These are phyloP conservation scores for Hydrotaea diabolus DNA, from an alignment of 2,888 invertebrate species.

Conservation along the genomic window DNA sequence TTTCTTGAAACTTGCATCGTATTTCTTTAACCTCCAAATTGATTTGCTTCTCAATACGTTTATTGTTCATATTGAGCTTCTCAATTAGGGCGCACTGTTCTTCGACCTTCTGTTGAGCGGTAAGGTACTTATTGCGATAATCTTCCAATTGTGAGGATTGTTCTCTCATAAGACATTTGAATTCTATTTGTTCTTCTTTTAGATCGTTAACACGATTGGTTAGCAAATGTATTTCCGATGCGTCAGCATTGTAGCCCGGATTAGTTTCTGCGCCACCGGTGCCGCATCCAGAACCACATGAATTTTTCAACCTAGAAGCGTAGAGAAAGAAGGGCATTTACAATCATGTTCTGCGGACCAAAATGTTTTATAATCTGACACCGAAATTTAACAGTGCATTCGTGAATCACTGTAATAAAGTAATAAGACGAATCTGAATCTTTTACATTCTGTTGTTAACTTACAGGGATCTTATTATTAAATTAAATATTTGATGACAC, in stretches of 20 bases:
- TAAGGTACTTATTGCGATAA: slow-evolving; percentile 79
- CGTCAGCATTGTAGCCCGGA: slow-evolving; percentile 69
- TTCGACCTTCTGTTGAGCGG: slow-evolving; percentile 79
- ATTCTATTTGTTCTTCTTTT: slow-evolving; percentile 78
- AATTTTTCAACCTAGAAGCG: slow-evolving; percentile 74
- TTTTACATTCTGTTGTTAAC: too few relatives aligned
- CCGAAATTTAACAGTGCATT: too few relatives aligned
- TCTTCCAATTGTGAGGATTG: slow-evolving; percentile 79
- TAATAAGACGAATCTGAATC: too few relatives aligned
- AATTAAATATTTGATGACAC: too few relatives aligned
- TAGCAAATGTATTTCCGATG: slow-evolving; percentile 73
- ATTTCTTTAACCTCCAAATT: slow-evolving; percentile 79
- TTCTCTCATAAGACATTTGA: slow-evolving; percentile 79
- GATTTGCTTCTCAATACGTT: slow-evolving; percentile 79
- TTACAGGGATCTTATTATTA: too few relatives aligned
- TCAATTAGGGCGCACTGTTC: slow-evolving; percentile 77
- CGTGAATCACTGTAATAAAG: too few relatives aligned
- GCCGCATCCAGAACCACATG: slow-evolving; percentile 70
- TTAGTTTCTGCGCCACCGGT: background rate
- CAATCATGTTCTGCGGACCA: too few relatives aligned
- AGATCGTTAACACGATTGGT: slow-evolving; percentile 76
- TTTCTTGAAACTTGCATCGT: slow-evolving; percentile 79
- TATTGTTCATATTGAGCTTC: slow-evolving; percentile 78
- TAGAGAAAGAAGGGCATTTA: too few relatives aligned
- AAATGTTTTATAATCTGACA: too few relatives aligned